Evolutionary conservation across 2,797 vertebrate genomes (phyloP).

Genomic region (Pogoniulus pusillus): DNA sequence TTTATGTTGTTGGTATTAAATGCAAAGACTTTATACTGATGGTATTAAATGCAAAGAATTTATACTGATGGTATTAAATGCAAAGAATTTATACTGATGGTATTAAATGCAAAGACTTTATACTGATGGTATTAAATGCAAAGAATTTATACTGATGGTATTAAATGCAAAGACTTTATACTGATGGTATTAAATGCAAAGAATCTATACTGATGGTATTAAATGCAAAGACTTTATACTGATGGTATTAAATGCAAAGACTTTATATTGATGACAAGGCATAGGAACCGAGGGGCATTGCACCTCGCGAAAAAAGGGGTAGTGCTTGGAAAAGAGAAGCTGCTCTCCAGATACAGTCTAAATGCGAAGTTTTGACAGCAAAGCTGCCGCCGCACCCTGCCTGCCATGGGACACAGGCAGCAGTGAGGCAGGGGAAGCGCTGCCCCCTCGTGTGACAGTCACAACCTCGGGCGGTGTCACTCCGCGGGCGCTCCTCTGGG

Average conservation of each 20-base stretch:
- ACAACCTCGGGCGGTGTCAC: background rate
- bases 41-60: background rate
- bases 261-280: background rate
- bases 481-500: conserved; percentile 11
- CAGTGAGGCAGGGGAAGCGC: background rate
- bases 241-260: background rate
- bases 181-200: background rate
- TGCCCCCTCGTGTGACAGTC: background rate
- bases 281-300: background rate
- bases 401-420: rapidly evolving
- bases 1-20: background rate
- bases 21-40: background rate
- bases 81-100: background rate
- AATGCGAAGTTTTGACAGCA: background rate
- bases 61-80: background rate
- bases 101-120: background rate
- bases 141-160: background rate
- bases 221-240: background rate
- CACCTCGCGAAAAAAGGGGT: background rate
- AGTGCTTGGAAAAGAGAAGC: background rate
- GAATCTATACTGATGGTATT: background rate
- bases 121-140: background rate
- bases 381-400: background rate
- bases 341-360: background rate
- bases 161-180: background rate